Percentiles rank a stretch among this genome's conserved stretches.
Evolutionary conservation across 2,113 vertebrate species (phyloP).

Genomic region (Acanthisitta chloris): DNA sequence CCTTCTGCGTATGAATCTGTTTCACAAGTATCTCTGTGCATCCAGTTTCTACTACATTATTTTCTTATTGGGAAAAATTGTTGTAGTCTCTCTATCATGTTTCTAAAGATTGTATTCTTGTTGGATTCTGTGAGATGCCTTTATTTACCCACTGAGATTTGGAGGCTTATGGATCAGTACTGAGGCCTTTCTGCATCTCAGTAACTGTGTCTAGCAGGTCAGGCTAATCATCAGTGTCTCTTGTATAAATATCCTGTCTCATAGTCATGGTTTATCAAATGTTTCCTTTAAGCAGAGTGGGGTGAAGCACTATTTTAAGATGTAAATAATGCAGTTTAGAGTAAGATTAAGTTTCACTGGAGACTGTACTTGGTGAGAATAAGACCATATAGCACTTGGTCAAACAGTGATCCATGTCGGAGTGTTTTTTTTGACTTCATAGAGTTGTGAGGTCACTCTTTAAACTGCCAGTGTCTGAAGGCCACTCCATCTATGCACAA

Average conservation of each 20-base stretch:
- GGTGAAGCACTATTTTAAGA: neutral
- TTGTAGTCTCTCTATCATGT: neutral
- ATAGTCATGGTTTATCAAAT: neutral
- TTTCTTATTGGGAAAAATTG: neutral
- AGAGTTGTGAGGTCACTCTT: neutral
- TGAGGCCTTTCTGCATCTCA: neutral
- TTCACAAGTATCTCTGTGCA: neutral
- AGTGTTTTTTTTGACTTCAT: neutral
- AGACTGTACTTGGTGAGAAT: neutral
- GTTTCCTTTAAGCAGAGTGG: neutral
- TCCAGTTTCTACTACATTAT: neutral
- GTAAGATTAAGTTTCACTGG: neutral
- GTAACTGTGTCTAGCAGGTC: neutral
- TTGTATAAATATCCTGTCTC: neutral
- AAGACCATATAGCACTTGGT: neutral
- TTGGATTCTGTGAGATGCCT: neutral
- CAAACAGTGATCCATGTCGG: neutral
- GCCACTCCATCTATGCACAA: neutral
- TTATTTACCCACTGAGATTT: neutral
- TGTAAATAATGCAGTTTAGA: neutral
- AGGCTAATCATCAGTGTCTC: neutral
- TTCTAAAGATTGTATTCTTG: neutral
- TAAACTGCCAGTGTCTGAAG: neutral
- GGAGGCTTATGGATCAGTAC: neutral
- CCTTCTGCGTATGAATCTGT: neutral